Evolutionary conservation across 2,888 invertebrate genomes (phyloP), one percentile per base, ranked within the genome.

Genomic region (Tipula helvola): DNA sequence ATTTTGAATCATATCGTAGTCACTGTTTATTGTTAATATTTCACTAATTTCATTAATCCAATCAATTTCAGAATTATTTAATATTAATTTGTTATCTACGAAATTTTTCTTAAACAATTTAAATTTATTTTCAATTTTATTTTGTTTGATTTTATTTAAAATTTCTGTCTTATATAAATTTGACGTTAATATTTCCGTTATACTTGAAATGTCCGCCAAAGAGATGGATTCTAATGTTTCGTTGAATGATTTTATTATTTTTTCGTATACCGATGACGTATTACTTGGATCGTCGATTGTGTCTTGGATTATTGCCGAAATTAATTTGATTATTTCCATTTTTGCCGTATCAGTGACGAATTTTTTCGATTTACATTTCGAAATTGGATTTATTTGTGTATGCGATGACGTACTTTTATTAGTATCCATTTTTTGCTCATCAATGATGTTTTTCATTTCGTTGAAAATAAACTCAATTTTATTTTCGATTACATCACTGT

Each of bases 1-100:
- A 0, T 95, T 95, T 8, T 93, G 92, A 0, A 93, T 93, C 10
- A 95, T 93, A 88, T 94, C 92, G 89, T 94, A 94, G 88, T 93
- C 93, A 87, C 93, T 41, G 39, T 84, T 41, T 84, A 39, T 16
- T 16, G 36, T 41, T n/a, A 95, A 91, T 89, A 94, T 94, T 87
- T 95, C 94, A 86, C 95, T 92, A 0, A 95, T 92, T 16, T 94
- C 93, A 87, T 94, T 93, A 89, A 93, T 92, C 16, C 93, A 92
- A 42, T 93, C 92, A 87, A 93, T 86, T 28, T 71, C 71, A 1
- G 71, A 71, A 71, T 71, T 71, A 28, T 71, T 71, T 28, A 71
- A 71, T 71, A 71, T 71, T 71, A 71, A 71, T 28, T 71, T 71
- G 5, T 71, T 71, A 28, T 71, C 71, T 12, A 71, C 10, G 28